These are phyloP conservation scores for Tragelaphus imberbis DNA, from an alignment of 2,113 vertebrate species.

Conservation along the genomic window DNA sequence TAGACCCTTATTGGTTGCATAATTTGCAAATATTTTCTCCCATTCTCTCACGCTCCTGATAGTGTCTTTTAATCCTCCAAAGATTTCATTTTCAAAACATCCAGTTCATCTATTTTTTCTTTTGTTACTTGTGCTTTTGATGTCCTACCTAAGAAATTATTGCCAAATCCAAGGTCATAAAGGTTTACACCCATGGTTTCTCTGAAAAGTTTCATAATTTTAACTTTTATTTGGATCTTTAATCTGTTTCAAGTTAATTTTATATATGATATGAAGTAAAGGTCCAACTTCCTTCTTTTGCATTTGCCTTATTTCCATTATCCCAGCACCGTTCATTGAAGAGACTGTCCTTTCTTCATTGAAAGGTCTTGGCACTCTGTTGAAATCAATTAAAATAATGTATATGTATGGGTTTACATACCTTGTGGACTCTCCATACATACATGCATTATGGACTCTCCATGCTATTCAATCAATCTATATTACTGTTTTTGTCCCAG, in stretches of 20 bases:
- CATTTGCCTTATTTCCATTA: fast-evolving
- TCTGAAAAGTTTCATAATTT: background rate
- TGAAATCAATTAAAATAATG: background rate
- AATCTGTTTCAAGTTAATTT: background rate
- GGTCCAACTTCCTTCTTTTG: background rate
- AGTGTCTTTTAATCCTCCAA: background rate
- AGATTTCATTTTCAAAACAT: background rate
- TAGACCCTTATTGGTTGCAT: background rate
- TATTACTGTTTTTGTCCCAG: background rate
- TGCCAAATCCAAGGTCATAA: background rate
- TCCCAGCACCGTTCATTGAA: background rate
- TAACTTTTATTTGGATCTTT: background rate
- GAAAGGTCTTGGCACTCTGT: background rate
- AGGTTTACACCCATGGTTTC: background rate
- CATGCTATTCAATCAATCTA: background rate
- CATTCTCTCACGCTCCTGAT: background rate
- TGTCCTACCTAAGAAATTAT: background rate
- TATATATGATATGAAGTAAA: background rate
- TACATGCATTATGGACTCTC: background rate
- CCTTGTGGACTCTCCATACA: background rate
- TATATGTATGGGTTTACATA: background rate
- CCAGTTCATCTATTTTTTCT: background rate
- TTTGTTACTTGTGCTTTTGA: background rate
- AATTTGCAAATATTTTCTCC: background rate
- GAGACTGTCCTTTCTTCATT: background rate